Base-by-base conservation (phyloP, 2,113 vertebrate species). In the Arothron firmamentum region DNA sequence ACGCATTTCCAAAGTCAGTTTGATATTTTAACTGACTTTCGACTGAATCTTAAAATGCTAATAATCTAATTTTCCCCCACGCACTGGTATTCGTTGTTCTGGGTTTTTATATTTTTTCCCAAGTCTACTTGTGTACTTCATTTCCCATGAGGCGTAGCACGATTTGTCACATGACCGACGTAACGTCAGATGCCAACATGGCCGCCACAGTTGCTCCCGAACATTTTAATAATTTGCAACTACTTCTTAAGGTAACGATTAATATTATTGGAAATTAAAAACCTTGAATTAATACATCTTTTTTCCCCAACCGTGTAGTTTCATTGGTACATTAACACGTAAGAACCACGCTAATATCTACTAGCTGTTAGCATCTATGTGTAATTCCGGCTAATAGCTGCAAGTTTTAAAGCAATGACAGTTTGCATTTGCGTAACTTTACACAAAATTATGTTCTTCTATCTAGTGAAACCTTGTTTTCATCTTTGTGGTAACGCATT, bases 201-300 rank as follows among this genome's bases (percentile, higher is more conserved):
- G 89, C 89, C 1, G 71, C 86, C 1, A 2, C 55, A 3, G 12
- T 88, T 1, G 52, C 77, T 7, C 50, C 63, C 5, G 86, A 90
- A 50, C 63, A 90, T 66, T 91, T 91, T 43, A 54, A 55, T 31
- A 74, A 85, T 6, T 60, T 92, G n/a, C 87, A 91, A 65, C 78
- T 91, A 59, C 79, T 91, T 11, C 53, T 92, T 16, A 90, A 92
- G 90, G 91, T 91, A 74, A 15, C 8, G 25, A 28, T 6, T 28
- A 7, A 38, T 38, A 38, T 38, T 28, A 6, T 38, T 10, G 34
- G 9, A 38, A 38, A 11, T 38, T 38, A 38, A 38, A 34, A 38
- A 1, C 1, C 10, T 38, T 38, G 3, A 38, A 38, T 38, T 2
- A 11, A 38, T 14, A 0, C 0, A 11, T 3, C 3, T 19, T 0